Evolutionary conservation across 2,888 invertebrate species (phyloP), one percentile per base, ranked within the genome.

Genomic region (Gymnoscelis rufifasciata): DNA sequence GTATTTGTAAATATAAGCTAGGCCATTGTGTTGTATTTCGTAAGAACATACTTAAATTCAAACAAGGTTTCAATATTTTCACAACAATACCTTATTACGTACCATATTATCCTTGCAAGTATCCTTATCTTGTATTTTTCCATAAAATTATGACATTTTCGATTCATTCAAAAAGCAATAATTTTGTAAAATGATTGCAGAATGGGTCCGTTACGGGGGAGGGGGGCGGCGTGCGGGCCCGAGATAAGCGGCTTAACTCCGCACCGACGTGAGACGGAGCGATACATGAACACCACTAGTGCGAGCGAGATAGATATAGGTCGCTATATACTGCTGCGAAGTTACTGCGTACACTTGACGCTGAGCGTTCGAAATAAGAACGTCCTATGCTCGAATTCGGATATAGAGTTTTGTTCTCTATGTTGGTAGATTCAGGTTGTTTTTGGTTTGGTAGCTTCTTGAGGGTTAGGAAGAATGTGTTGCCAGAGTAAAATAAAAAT

Each of bases 241-340:
- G 62, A 83, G 87, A 87, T 88, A 88, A 88, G 88, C 88, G 83
- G 88, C 87, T 88, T 88, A 88, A 74, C 82, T 82, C 79, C 75
- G 78, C 78, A 74, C 69, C 69, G 61, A 71, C 77, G 53, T 53
- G 75, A 66, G 78, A 82, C 59, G 58, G 53, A 58, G 53, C 27
- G 43, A 79, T 67, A 49, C 56, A 26, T 12, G 6, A 43, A 13
- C 10, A 15, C 1, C 1, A 12, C 38, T 14, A 33, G 68, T 13
- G 0, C 14, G 62, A 83, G 42, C 33, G 75, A 72, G 83, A 82
- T 13, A 38, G 63, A 55, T 59, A 62, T 52, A 78, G 62, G 65
- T 79, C 68, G 51, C 78, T 83, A 81, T 78, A 79, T 79, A 83
- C 83, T 79, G 75, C 87, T 83, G 79, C 79, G 61, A 81, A 74